Conservation (phyloP, 2,888 invertebrate genomes). For the Lasioglossum villosulum region DNA sequence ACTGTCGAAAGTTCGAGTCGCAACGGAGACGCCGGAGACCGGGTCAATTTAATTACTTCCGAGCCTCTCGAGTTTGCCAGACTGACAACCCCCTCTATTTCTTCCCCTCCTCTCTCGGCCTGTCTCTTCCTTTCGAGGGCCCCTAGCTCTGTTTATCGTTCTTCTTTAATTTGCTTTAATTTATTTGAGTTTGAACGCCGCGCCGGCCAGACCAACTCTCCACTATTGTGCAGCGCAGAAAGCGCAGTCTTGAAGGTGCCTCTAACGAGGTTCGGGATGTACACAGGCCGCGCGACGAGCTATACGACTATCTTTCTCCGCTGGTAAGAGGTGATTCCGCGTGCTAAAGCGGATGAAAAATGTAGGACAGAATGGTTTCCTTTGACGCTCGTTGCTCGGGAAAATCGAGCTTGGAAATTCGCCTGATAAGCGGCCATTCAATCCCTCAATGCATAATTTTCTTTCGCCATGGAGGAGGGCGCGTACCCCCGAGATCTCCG, state of each 20-base stretch:
- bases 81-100: not conserved
- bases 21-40: not conserved
- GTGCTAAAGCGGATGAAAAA: slow-evolving; percentile 10
- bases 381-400: not conserved
- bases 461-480: not conserved
- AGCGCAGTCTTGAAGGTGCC: not conserved
- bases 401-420: slow-evolving; percentile 6
- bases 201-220: not conserved
- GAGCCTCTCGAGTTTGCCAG: slow-evolving; percentile 5
- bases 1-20: slow-evolving; percentile 38
- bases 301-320: not conserved
- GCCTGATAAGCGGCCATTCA: slow-evolving; percentile 6
- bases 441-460: not conserved
- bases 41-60: slow-evolving; percentile 45
- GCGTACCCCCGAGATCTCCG: not conserved
- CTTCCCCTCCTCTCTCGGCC: no score
- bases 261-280: slow-evolving; percentile 1
- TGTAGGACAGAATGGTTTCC: slow-evolving; percentile 11
- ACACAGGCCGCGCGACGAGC: not conserved
- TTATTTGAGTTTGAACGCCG: not conserved
- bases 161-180: slow-evolving; percentile 16
- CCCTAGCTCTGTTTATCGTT: not conserved
- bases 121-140: not conserved
- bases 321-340: not conserved
- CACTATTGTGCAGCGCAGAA: not conserved